A percentile compares a stretch with the other conserved stretches of the same genome.
Conservation (phyloP, 1,140 invertebrate species). For the Atta cephalotes region DNA sequence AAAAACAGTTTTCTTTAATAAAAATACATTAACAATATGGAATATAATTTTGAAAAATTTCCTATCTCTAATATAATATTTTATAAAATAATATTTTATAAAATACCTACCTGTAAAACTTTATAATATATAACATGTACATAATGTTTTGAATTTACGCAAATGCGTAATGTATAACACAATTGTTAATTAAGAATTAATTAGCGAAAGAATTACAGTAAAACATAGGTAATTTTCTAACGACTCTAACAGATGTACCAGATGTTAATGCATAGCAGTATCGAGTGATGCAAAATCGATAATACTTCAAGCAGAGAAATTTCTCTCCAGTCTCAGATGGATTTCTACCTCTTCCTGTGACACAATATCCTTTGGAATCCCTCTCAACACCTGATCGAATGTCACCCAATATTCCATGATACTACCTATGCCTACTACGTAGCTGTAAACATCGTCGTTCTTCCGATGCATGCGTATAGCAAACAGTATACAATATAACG, state of each 20-base stretch:
- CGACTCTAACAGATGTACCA: neutral
- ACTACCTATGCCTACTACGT: conserved; percentile 18
- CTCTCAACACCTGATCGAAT: conserved; percentile 65
- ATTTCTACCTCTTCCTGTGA: conserved; percentile 44
- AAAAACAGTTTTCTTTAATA: too few species aligned
- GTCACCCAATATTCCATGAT: conserved; percentile 59
- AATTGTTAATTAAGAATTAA: conserved; percentile 10
- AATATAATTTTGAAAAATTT: too few species aligned
- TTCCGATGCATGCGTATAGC: neutral
- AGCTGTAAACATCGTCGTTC: conserved; percentile 52
- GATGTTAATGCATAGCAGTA: conserved; percentile 20
- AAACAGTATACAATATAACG: conserved; percentile 25
- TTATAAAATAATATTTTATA: neutral
- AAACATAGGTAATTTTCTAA: neutral
- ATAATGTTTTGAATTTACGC: neutral
- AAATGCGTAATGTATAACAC: neutral
- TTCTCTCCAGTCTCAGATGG: conserved; percentile 34
- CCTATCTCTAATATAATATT: neutral
- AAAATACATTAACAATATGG: too few species aligned
- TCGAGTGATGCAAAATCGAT: conserved; percentile 62
- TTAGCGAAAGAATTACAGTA: neutral
- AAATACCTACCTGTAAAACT: neutral
- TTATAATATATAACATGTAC: neutral
- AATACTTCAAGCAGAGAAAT: conserved; percentile 61
- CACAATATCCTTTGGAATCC: conserved; percentile 51